Evolutionary conservation across 2,888 invertebrate genomes (phyloP).

Genomic region (Scaptomyza parva): DNA sequence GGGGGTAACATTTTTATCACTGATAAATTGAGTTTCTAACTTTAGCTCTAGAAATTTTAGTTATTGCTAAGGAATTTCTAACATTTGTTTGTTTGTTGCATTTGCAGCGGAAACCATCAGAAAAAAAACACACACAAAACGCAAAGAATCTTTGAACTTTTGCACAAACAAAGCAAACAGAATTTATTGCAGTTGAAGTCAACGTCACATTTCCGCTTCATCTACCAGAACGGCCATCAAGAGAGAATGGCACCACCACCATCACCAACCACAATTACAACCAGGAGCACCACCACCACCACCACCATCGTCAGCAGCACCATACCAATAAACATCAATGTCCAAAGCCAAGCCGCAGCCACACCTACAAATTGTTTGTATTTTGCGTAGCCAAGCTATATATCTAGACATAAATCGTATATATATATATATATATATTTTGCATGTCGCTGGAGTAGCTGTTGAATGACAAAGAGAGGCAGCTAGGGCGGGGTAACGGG

Average conservation of each 20-base stretch:
- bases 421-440: slow-evolving; percentile 54
- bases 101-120: slow-evolving; percentile 24
- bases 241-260: slow-evolving; percentile 47
- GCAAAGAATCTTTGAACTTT: slow-evolving; percentile 66
- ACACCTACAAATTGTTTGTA: slow-evolving; percentile 80
- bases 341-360: slow-evolving; percentile 55
- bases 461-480: slow-evolving; percentile 6
- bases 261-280: slow-evolving; percentile 9
- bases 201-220: slow-evolving; percentile 82
- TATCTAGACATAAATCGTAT: background rate
- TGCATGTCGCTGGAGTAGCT: slow-evolving; percentile 51
- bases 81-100: slow-evolving; percentile 13
- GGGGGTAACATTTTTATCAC: background rate
- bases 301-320: slow-evolving; percentile 1
- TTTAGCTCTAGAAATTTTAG: no score
- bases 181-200: slow-evolving; percentile 73
- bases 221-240: slow-evolving; percentile 82
- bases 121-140: slow-evolving; percentile 22
- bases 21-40: slow-evolving; percentile 8
- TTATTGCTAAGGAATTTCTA: no score
- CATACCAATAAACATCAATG: slow-evolving; percentile 14
- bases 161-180: slow-evolving; percentile 66
- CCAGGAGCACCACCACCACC: slow-evolving; percentile 7
- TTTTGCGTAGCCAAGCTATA: slow-evolving; percentile 25
- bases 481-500: slow-evolving; percentile 16